A percentile compares a stretch with the other conserved stretches of the same genome.
Conservation (phyloP, 2,888 invertebrate species). For the Eurytoma adleriae region DNA sequence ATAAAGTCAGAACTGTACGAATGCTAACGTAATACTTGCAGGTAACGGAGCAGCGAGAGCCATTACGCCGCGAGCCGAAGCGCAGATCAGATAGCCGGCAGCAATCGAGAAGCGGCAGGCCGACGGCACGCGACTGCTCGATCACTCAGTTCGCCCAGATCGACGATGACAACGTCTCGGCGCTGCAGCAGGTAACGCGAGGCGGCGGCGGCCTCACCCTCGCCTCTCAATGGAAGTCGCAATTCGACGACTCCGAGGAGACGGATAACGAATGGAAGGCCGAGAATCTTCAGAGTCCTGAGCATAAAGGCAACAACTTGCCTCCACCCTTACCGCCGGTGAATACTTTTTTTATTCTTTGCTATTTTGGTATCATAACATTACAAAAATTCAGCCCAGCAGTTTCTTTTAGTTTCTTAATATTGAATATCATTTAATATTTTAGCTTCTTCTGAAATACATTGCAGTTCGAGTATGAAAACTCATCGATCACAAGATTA, state of each 20-base stretch:
- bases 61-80: conserved; percentile 71
- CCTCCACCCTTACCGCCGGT: conserved; percentile 70
- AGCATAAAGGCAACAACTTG: conserved; percentile 73
- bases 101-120: conserved; percentile 69
- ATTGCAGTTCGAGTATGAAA: conserved; percentile 66
- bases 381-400: not conserved
- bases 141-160: conserved; percentile 94
- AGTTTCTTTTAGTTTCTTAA: not conserved
- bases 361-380: too few species aligned
- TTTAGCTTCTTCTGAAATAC: conserved; percentile 66
- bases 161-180: conserved; percentile 95
- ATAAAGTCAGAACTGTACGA: not conserved
- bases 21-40: conserved; percentile 50
- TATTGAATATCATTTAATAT: conserved; percentile 52
- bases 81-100: conserved; percentile 69
- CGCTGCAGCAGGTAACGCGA: conserved; percentile 91
- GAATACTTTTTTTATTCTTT: conserved; percentile 35
- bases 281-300: conserved; percentile 79
- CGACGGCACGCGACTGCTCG: conserved; percentile 84
- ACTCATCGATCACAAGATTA: conserved; percentile 44
- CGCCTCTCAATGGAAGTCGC: conserved; percentile 96
- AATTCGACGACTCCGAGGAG: conserved; percentile 96
- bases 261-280: conserved; percentile 97
- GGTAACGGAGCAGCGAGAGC: conserved; percentile 74
- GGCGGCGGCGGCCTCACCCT: conserved; percentile 91